Evolutionary conservation across 2,888 invertebrate species (phyloP), one percentile per base, ranked within the genome.

Genomic region (Eupeodes latifasciatus): DNA sequence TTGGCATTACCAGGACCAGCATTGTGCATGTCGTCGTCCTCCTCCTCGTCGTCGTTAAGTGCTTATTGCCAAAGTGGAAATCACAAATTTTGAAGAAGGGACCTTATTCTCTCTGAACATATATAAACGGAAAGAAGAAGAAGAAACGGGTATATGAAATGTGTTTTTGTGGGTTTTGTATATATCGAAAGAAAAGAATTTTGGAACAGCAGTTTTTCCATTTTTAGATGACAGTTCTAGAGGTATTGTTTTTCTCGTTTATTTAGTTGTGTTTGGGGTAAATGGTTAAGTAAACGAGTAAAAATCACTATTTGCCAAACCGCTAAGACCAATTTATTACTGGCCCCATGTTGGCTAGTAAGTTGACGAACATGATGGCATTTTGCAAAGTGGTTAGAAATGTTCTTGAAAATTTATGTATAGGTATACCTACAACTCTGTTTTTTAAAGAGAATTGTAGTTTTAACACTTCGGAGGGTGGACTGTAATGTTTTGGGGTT

Each of bases 301-400:
- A 74, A 78, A 85, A 81, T 88, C 85, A 74, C 72, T 67, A 81
- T 85, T 75, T 88, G 85, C 88, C 88, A 88, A 88, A 88, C 87
- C 87, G 80, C 87, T 88, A 81, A 81, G 74, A 74, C 75, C 85
- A 78, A 88, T 88, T 85, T 88, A 88, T 88, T 67, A 47, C 77
- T 71, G 88, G 77, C 85, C 81, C 88, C 88, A 88, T 69, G 85
- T 88, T 85, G 85, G 85, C 88, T 88, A 81, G 74, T 85, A 69
- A 51, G 69, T 85, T 88, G 53, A 47, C 64, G 71, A 87, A 80
- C 75, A 75, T 67, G 71, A 19, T 47, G 72, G 11, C 34, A 4
- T 44, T 87, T 81, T 78, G 72, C 55, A 77, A 77, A 84, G 88
- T 88, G 85, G 81, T 81, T 86, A 75, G 27, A 36, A 71, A 67